phyloP scores from a whole-genome alignment of 2,888 invertebrate species.

The Apodemia mormo region DNA sequence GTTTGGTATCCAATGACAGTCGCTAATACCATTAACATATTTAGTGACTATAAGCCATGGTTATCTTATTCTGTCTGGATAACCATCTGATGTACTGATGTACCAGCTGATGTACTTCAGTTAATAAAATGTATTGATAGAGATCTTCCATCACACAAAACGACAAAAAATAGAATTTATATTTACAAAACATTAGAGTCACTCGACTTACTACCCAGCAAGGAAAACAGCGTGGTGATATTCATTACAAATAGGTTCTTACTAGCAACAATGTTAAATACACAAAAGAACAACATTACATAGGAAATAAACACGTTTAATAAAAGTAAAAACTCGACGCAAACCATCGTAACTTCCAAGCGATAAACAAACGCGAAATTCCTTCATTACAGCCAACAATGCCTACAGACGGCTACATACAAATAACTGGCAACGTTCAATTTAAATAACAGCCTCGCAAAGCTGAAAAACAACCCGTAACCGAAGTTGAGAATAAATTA shows the following conservation, averaged over 20 bases:
- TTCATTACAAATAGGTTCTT: too few species aligned
- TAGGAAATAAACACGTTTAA: constrained; percentile 20
- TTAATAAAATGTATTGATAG: too few species aligned
- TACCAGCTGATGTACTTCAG: too few species aligned
- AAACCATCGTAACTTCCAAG: constrained; percentile 41
- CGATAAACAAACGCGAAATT: constrained; percentile 58
- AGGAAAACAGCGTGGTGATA: background rate
- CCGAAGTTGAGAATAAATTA: constrained; percentile 82
- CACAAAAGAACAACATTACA: constrained; percentile 29
- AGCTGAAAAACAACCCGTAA: constrained; percentile 82
- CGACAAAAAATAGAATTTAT: too few species aligned
- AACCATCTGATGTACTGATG: too few species aligned
- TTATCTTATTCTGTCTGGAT: too few species aligned
- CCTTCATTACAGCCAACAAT: constrained; percentile 74
- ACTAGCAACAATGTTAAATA: background rate
- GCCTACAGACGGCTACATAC: constrained; percentile 69
- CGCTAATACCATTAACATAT: too few species aligned
- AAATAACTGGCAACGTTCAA: constrained; percentile 77
- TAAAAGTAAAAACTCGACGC: constrained; percentile 31
- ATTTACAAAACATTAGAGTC: too few species aligned
- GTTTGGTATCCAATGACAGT: too few species aligned
- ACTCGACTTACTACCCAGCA: background rate
- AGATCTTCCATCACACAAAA: too few species aligned
- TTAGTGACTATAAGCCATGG: too few species aligned
- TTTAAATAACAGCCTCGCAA: constrained; percentile 81